Evolutionary conservation across 2,113 vertebrate genomes (phyloP).

Genomic region (Brienomyrus brachyistius): DNA sequence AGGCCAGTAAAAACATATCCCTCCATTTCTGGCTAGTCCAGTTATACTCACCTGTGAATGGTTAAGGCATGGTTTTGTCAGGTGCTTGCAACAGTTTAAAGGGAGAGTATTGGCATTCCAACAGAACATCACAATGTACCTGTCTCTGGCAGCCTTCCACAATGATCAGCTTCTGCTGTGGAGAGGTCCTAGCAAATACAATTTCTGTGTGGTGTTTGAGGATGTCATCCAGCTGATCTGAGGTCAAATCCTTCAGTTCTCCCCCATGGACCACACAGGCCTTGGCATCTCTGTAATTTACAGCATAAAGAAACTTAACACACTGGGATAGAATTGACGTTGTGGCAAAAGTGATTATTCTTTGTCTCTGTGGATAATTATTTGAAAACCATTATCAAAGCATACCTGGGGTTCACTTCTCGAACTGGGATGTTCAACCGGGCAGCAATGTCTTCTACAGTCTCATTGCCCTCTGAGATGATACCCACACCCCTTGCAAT

Average conservation of each 20-base stretch:
- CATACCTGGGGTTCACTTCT: slow-evolving; percentile 86
- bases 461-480: slow-evolving; percentile 91
- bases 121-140: slow-evolving; percentile 50
- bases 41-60: neutral
- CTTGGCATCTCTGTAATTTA: slow-evolving; percentile 75
- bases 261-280: slow-evolving; percentile 85
- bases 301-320: neutral
- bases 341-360: neutral
- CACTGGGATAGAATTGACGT: neutral
- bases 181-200: slow-evolving; percentile 84
- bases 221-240: slow-evolving; percentile 80
- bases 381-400: neutral
- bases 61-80: neutral
- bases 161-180: slow-evolving; percentile 90
- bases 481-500: slow-evolving; percentile 92
- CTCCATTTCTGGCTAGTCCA: neutral
- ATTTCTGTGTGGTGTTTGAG: slow-evolving; percentile 87
- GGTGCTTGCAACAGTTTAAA: neutral
- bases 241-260: slow-evolving; percentile 78
- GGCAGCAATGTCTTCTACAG: slow-evolving; percentile 84
- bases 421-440: slow-evolving; percentile 86
- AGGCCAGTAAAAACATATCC: neutral
- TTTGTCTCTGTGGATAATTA: neutral
- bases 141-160: slow-evolving; percentile 91
- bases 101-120: neutral